Base-by-base conservation (phyloP, 1,140 invertebrate genomes). In the Drosophila kurseongensis region DNA sequence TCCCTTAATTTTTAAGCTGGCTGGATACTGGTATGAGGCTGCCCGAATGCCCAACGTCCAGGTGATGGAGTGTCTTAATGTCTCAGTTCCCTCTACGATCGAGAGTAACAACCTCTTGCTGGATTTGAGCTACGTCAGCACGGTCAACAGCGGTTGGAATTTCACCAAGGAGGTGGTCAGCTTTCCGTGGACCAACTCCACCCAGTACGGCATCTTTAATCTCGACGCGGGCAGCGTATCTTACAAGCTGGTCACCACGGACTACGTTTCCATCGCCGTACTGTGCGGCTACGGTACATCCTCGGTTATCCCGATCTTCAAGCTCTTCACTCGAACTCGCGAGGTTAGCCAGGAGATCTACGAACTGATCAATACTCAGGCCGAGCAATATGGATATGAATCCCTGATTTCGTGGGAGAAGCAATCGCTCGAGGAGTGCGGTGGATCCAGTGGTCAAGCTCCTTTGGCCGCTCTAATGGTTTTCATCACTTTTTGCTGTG, bases 21-120 rank as follows among this genome's bases (percentile, higher is more conserved):
- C 66, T n/a, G 80, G 80, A 5, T 36, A 38, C 12, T 84, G 80
- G 80, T 79, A 79, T 32, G 80, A 84, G 35, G 35, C 45, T 6
- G 45, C 29, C 1, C 61, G 66, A n/a, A 36, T 62, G 1, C 80
- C 80, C 13, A 58, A 51, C 27, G 23, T 16, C 8, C 40, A 48
- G 18, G 57, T 62, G 1, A 16, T 79, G 14, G 42, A 42, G n/a
- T 84, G 81, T 12, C 42, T 84, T 0, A 73, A 68, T 54, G 73
- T 83, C 7, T 67, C 72, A 0, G 59, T 83, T 6, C 76, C 76
- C 10, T 5, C 4, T 0, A 54, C 8, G 12, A n/a, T 36, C 4
- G 14, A 10, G 0, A 16, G 44, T 1, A 18, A 59, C 23, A 27
- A 9, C 1, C 38, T 84, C 0, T 10, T 38, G 2, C n/a, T 84